phyloP scores from a whole-genome alignment of 2,888 invertebrate genomes.

The Metallyticus violacea region DNA sequence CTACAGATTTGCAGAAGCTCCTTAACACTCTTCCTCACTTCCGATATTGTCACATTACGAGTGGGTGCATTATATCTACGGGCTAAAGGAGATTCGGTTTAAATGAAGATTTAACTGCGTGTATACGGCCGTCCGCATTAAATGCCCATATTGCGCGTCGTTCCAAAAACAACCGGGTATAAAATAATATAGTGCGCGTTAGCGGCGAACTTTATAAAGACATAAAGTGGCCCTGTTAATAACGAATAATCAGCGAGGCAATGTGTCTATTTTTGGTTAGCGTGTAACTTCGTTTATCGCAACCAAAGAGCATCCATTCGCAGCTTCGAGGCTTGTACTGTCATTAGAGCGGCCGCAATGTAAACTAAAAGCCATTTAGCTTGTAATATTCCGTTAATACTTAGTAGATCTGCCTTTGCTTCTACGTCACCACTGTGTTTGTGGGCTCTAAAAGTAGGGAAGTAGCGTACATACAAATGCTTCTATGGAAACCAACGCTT shows the following conservation, averaged over 20 bases:
- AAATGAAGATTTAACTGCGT: neutral
- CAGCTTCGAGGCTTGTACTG: neutral
- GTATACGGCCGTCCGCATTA: neutral
- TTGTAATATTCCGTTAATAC: neutral
- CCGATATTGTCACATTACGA: too few species aligned
- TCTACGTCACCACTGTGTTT: neutral
- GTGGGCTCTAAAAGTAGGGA: neutral
- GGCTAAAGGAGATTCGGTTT: too few species aligned
- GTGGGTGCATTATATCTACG: too few species aligned
- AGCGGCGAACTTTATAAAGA: neutral
- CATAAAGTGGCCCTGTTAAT: neutral
- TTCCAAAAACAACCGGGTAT: neutral
- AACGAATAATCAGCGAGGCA: neutral
- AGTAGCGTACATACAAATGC: too few species aligned
- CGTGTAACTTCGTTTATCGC: neutral
- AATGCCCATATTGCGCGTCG: neutral
- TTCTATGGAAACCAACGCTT: too few species aligned
- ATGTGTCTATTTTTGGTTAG: neutral
- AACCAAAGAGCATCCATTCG: neutral
- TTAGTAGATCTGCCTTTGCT: too few species aligned
- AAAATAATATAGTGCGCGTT: neutral
- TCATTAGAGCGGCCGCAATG: neutral
- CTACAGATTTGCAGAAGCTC: neutral
- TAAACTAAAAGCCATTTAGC: neutral
- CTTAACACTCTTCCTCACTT: neutral